Conservation (phyloP, 2,113 vertebrate genomes). For the Ciconia maguari region DNA sequence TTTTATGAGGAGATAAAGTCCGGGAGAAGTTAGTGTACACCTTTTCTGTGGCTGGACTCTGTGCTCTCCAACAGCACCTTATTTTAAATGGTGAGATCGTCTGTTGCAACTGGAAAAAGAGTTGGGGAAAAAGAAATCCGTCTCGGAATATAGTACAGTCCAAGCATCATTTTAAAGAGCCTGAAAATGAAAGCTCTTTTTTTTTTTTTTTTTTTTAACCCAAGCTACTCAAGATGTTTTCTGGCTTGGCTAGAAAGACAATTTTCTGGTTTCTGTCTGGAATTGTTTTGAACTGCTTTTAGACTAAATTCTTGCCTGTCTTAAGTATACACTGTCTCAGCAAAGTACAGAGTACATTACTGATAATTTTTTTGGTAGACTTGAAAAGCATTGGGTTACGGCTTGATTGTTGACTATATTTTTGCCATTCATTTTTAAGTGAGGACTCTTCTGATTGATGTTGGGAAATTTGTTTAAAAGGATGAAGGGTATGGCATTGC, state of each 20-base stretch:
- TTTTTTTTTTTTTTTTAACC: not conserved
- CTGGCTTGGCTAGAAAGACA: slow-evolving; percentile 8
- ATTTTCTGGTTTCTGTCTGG: not conserved
- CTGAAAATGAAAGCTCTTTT: not conserved
- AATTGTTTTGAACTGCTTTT: not conserved
- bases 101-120: not conserved
- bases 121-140: not conserved
- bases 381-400: not conserved
- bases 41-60: not conserved
- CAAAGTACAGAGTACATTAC: not conserved
- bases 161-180: not conserved
- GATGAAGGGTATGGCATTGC: not conserved
- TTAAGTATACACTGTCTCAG: not conserved
- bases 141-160: not conserved
- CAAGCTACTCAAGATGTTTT: not conserved
- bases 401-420: not conserved
- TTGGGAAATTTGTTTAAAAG: slow-evolving; percentile 7
- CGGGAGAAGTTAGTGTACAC: not conserved
- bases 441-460: slow-evolving; percentile 23
- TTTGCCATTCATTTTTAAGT: not conserved
- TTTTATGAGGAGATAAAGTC: not conserved
- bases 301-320: not conserved
- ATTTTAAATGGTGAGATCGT: not conserved
- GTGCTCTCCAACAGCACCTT: not conserved
- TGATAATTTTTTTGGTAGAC: not conserved